phyloP scores from a whole-genome alignment of 2,113 vertebrate genomes.

The Anoura caudifer region DNA sequence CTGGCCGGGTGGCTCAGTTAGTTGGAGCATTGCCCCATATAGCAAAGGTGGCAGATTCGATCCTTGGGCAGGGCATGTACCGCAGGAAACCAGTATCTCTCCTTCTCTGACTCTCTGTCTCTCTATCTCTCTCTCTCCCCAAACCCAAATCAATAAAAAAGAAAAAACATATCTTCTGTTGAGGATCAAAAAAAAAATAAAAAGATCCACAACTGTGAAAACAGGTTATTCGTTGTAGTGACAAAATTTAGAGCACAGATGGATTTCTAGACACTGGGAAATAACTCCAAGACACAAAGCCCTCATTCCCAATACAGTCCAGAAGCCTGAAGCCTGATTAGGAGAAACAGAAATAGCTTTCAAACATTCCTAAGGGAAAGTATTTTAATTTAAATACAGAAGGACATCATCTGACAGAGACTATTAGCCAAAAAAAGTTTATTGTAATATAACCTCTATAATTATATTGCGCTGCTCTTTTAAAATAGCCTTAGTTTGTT shows the following conservation, averaged over 20 bases:
- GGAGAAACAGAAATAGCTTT: background rate
- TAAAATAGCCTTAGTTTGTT: constrained; percentile 47
- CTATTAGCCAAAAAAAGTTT: background rate
- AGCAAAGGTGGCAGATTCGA: too few relatives aligned
- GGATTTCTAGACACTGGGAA: background rate
- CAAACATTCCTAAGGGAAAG: background rate
- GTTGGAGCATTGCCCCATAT: too few relatives aligned
- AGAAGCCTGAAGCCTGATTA: background rate
- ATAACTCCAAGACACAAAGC: background rate
- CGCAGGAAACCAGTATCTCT: too few relatives aligned
- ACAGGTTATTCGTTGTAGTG: background rate
- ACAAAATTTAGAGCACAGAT: background rate
- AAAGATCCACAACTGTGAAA: background rate
- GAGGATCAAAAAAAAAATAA: too few relatives aligned
- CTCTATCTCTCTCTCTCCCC: too few relatives aligned
- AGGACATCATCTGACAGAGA: background rate
- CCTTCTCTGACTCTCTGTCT: too few relatives aligned
- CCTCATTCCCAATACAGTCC: background rate
- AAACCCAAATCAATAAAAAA: too few relatives aligned
- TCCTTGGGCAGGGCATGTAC: too few relatives aligned
- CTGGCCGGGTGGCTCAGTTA: too few relatives aligned
- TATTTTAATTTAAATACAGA: constrained; percentile 50
- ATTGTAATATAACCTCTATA: background rate
- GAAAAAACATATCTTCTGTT: too few relatives aligned
- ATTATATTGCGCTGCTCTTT: constrained; percentile 45